Percentiles rank a stretch among this genome's conserved stretches.
These are phyloP conservation scores for Ascaphus truei DNA, from an alignment of 2,113 vertebrate genomes.

Conservation along the genomic window DNA sequence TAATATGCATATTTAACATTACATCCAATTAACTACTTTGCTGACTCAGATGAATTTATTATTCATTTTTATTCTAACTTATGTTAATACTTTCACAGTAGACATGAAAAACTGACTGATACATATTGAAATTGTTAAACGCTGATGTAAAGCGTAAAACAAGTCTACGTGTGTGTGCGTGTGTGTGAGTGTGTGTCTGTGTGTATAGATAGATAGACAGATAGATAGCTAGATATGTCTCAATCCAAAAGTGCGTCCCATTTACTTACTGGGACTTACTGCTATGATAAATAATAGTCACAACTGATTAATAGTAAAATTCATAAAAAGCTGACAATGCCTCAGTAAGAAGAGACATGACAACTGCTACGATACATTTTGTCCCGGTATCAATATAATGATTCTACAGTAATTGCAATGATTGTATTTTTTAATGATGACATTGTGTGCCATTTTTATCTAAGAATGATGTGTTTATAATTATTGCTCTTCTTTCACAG, in stretches of 20 bases:
- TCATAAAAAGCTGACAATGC: not conserved
- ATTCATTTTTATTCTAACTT: conserved; percentile 59
- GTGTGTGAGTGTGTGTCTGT: too few relatives aligned
- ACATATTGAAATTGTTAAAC: conserved; percentile 53
- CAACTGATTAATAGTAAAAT: not conserved
- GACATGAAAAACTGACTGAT: conserved; percentile 55
- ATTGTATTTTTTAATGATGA: not conserved
- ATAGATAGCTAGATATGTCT: too few relatives aligned
- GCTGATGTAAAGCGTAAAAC: conserved; percentile 34
- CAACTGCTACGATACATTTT: not conserved
- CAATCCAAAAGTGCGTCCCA: too few relatives aligned
- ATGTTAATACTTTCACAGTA: conserved; percentile 56
- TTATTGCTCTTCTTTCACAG: not conserved
- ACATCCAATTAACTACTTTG: conserved; percentile 64
- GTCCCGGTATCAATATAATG: not conserved
- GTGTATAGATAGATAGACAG: too few relatives aligned
- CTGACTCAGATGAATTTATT: conserved; percentile 62
- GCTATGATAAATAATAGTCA: not conserved
- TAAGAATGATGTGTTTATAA: not conserved
- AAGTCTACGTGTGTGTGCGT: conserved; percentile 46
- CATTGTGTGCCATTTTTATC: not conserved
- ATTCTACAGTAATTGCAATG: not conserved
- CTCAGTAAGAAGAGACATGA: not conserved
- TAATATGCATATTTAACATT: conserved; percentile 62
- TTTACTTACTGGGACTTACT: not conserved